Conservation (phyloP, 2,797 vertebrate genomes). For the Scolopax rusticola region DNA sequence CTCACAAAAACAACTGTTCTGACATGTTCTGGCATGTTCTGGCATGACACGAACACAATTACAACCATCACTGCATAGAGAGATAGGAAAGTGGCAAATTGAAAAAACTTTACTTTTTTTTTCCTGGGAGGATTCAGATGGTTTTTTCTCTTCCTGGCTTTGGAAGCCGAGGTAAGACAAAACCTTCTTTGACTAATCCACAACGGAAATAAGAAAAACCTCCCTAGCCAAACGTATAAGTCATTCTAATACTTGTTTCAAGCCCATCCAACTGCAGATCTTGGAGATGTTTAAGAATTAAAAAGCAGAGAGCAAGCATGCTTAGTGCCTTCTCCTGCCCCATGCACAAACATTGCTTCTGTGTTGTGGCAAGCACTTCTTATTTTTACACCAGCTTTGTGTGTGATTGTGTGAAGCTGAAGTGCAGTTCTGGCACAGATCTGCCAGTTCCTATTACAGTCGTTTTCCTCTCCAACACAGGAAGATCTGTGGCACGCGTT, state of each 20-base stretch:
- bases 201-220: background rate
- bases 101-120: background rate
- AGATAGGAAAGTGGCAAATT: background rate
- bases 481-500: background rate
- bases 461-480: background rate
- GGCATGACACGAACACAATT: background rate
- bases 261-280: background rate
- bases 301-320: background rate
- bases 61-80: background rate
- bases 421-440: constrained; percentile 18
- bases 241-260: background rate
- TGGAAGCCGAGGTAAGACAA: background rate
- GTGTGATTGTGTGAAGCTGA: background rate
- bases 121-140: background rate
- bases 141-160: background rate
- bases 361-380: background rate
- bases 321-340: background rate
- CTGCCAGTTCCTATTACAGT: background rate
- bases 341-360: background rate
- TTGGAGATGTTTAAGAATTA: background rate
- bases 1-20: background rate
- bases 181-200: background rate
- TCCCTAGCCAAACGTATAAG: background rate
- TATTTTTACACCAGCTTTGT: background rate
- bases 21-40: constrained; percentile 8